Base-by-base conservation (phyloP, 1,140 invertebrate genomes). In the Lucilia cuprina region DNA sequence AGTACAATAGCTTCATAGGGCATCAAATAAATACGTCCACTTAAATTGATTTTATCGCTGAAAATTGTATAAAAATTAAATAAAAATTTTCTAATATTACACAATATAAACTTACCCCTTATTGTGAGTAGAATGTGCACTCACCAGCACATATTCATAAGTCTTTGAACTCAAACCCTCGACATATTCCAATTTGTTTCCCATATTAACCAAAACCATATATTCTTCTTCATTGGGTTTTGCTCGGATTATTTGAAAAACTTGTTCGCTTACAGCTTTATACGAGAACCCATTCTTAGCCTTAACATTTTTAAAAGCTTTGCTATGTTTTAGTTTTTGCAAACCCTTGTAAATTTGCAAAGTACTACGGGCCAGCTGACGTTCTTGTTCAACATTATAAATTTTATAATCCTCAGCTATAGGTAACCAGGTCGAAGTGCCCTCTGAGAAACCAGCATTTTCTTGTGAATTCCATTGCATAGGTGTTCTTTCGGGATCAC, bases 361-460 rank as follows among this genome's bases (percentile, higher is more conserved):
- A 0, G 89, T 85, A 10, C 90, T 91, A 17, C 89, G 87, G 2
- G 87, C 85, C 7, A 88, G 86, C 0, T 86, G 85, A 17, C 89
- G 83, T 86, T 94, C 92, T 8, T 84, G 86, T 82, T 92, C 86
- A 0, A 94, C 92, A 87, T 94, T 94, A 21, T 91, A 87, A 0
- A 86, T 86, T n/a, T 85, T 82, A 85, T 93, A 95, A 85, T 94
- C 91, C 0, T 91, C 85, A 85, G 93, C 92, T 1, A 95, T 88
- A 3, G 95, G 95, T 14, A 96, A 87, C 95, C 96, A 97, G 0
- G 95, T 94, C 2, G 87, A 92, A 0, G 92, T 87, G 13, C 89
- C 93, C 0, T 89, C 92, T 0, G 94, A 94, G 87, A 96, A 96
- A 85, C 94, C 94, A 5, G 94, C 93, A 84, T 93, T 92, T 35